A percentile compares a stretch with the other conserved stretches of the same genome.
Evolutionary conservation across 2,113 vertebrate species (phyloP).

Genomic region (Perca flavescens): DNA sequence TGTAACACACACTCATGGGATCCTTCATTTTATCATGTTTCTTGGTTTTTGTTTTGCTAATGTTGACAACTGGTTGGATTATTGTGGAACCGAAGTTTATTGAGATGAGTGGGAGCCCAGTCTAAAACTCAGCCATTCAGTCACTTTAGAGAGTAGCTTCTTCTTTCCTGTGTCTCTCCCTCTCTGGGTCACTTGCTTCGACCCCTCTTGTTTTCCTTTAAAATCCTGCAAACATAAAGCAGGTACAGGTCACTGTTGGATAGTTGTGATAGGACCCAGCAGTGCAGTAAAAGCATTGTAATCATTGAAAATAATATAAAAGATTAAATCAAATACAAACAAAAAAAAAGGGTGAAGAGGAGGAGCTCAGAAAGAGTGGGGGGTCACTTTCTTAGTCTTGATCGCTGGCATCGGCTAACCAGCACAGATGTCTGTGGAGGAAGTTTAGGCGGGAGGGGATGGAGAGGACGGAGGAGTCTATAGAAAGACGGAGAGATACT

Average conservation of each 20-base stretch:
- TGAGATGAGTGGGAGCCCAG: neutral
- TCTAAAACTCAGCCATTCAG: neutral
- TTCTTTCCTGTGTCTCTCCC: neutral
- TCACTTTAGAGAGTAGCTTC: neutral
- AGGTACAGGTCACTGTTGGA: conserved; percentile 7
- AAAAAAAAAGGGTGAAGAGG: neutral
- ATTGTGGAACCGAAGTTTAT: neutral
- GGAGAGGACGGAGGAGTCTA: conserved; percentile 24
- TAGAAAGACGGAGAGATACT: conserved; percentile 25
- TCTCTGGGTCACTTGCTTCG: neutral
- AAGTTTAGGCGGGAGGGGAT: conserved; percentile 26
- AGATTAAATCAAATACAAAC: neutral
- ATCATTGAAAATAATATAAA: no score
- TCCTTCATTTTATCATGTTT: conserved; percentile 18
- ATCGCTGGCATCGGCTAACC: conserved; percentile 33
- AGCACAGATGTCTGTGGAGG: conserved; percentile 61
- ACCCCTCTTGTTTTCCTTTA: neutral
- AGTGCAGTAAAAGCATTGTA: no score
- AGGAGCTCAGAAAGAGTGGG: conserved; percentile 14
- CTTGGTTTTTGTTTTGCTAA: neutral
- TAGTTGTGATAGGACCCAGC: no score
- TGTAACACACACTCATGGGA: conserved; percentile 10
- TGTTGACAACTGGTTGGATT: neutral
- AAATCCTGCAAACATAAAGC: conserved; percentile 1
- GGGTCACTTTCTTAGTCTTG: conserved; percentile 26